Evolutionary conservation across 2,113 vertebrate species (phyloP), one percentile per base, ranked within the genome.

Genomic region (Vidua macroura): DNA sequence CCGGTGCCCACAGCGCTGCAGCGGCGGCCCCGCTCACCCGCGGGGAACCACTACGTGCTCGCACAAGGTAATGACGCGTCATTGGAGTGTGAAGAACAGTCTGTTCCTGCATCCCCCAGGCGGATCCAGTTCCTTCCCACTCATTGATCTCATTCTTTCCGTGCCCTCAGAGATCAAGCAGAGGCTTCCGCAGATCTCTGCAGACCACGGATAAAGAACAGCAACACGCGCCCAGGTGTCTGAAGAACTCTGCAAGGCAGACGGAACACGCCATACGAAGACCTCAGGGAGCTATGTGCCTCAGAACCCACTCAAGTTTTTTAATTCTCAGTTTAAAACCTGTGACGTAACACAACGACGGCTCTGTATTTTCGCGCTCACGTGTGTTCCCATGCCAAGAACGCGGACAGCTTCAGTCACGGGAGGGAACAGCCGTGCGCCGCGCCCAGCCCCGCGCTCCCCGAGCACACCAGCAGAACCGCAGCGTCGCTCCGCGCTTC

Each of bases 1-100:
- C 59, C 3, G 37, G 16, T 0, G 75, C 0, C 28, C 2, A 0
- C 11, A 1, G 4, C 1, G 35, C 60, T 3, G 76, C 85, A 1
- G 3, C 33, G 0, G 35, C 35, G 35, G 35, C 35, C 7, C 3
- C 41, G 1, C 4, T 4, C 35, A 1, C 12, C 63, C 31, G 15
- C 33, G 8, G 76, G 58, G 25, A 58, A 3, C 19, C 3, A 3
- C n/a, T 1, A 6, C 13, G 2, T 1, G 16, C 41, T 13, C 23
- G 20, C 56, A 1, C 15, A 7, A 3, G 5, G 5, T 30, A 48
- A 23, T 14, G 63, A 60, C 25, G 13, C 59, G 9, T 25, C 23
- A 75, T 1, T 9, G 86, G 10, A 44, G 44, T 4, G 3, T 0
- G 76, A 52, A 23, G 62, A 49, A 56, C 86, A 77, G 41, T 18